Percentiles rank a stretch among this genome's conserved stretches.
Evolutionary conservation across 2,113 vertebrate species (phyloP).

Genomic region (Etia nguti): DNA sequence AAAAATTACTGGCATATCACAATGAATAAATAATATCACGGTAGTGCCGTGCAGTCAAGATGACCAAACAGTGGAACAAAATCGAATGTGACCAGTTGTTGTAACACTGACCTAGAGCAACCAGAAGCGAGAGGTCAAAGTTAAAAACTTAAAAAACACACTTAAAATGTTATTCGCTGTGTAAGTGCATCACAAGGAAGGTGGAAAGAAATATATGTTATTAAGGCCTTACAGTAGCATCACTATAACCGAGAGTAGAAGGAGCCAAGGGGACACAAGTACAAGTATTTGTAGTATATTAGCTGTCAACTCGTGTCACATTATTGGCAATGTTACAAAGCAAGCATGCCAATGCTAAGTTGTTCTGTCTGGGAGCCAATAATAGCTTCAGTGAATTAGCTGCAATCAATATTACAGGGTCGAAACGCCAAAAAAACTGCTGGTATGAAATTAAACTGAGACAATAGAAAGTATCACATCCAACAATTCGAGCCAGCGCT

Average conservation of each 20-base stretch:
- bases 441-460: neutral
- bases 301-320: constrained; percentile 14
- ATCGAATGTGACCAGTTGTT: neutral
- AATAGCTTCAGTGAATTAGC: constrained; percentile 8
- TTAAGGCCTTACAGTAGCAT: neutral
- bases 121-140: neutral
- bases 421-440: neutral
- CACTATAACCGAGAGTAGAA: neutral
- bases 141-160: neutral
- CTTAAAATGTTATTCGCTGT: neutral
- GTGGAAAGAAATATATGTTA: neutral
- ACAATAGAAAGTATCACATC: constrained; percentile 2
- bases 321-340: constrained; percentile 15
- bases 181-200: neutral
- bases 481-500: constrained; percentile 4
- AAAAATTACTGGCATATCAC: neutral
- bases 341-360: neutral
- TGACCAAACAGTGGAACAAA: neutral
- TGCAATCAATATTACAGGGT: constrained; percentile 2
- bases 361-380: constrained; percentile 6
- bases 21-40: neutral
- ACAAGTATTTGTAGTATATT: constrained; percentile 13
- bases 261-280: neutral
- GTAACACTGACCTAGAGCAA: neutral
- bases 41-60: neutral